phyloP scores from a whole-genome alignment of 2,113 vertebrate genomes.

The Spermophilus dauricus region DNA sequence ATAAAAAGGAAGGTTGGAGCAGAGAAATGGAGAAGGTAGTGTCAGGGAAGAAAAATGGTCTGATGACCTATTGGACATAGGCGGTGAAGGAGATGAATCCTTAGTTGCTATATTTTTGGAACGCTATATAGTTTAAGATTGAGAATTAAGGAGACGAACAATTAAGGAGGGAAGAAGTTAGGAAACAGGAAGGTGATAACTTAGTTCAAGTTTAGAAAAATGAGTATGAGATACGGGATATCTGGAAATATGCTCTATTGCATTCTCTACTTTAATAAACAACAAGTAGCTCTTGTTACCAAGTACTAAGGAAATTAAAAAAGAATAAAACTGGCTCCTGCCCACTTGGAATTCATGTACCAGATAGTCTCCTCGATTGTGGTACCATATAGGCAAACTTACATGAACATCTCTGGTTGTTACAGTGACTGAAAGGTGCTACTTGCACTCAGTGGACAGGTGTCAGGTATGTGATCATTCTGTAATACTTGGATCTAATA shows the following conservation, averaged over 20 bases:
- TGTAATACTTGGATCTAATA: neutral
- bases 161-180: neutral
- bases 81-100: neutral
- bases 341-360: neutral
- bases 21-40: neutral
- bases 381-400: neutral
- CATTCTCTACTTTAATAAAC: slow-evolving; percentile 1
- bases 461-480: neutral
- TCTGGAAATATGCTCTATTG: neutral
- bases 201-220: neutral
- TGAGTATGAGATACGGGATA: neutral
- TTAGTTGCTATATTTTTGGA: neutral
- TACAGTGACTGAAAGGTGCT: neutral
- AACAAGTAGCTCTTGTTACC: neutral
- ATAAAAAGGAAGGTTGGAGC: neutral
- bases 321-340: neutral
- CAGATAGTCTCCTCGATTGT: neutral
- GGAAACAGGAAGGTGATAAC: neutral
- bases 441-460: neutral
- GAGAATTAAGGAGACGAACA: neutral
- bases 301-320: neutral
- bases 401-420: neutral
- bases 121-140: neutral
- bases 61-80: neutral
- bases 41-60: neutral